Evolutionary conservation across 2,113 vertebrate species (phyloP).

Genomic region (Meles meles): DNA sequence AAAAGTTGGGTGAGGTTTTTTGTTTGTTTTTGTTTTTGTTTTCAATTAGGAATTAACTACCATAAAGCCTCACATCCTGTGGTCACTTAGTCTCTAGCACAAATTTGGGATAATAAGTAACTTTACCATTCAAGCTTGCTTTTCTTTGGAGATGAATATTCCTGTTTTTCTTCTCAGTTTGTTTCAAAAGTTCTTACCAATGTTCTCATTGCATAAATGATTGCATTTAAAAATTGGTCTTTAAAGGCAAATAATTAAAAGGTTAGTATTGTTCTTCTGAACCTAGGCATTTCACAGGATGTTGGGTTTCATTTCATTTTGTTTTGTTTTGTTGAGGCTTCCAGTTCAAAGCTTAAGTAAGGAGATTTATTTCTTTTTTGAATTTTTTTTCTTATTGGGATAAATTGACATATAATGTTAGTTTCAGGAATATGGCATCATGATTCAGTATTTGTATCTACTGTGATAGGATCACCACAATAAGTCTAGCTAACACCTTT

Average conservation of each 20-base stretch:
- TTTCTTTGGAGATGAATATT: not conserved
- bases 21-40: too few species aligned
- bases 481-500: not conserved
- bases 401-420: not conserved
- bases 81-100: not conserved
- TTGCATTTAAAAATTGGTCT: not conserved
- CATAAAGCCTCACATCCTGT: not conserved
- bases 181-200: not conserved
- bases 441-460: not conserved
- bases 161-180: not conserved
- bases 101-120: not conserved
- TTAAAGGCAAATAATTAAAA: conserved; percentile 7
- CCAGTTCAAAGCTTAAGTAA: not conserved
- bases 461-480: not conserved
- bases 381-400: not conserved
- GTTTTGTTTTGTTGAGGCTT: not conserved
- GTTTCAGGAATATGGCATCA: not conserved
- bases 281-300: not conserved
- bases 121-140: not conserved
- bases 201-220: not conserved
- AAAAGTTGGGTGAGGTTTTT: not conserved
- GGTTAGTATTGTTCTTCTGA: not conserved
- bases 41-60: not conserved
- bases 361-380: not conserved
- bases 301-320: not conserved